Percentiles rank a stretch among this genome's conserved stretches.
These are phyloP conservation scores for Chascanopsetta lugubris DNA, from an alignment of 2,113 vertebrate genomes.

Conservation along the genomic window DNA sequence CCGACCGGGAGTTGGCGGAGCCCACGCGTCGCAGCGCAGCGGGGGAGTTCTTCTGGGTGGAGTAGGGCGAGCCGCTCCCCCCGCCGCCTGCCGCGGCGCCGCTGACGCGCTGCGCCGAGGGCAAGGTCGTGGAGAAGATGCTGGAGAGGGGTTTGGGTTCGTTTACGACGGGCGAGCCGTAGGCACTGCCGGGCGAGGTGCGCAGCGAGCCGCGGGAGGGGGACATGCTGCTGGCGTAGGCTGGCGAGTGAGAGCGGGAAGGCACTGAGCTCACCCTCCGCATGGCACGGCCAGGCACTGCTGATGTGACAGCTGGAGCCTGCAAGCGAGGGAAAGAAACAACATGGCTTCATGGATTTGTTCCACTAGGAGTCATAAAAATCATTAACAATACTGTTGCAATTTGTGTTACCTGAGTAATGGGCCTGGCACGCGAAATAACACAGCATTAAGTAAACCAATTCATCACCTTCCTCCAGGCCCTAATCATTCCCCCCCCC, in stretches of 20 bases:
- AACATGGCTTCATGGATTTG: slow-evolving; percentile 1
- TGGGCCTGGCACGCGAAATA: slow-evolving; percentile 20
- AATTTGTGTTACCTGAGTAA: background rate
- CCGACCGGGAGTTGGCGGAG: slow-evolving; percentile 80
- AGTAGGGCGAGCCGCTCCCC: slow-evolving; percentile 81
- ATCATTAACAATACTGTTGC: slow-evolving; percentile 5
- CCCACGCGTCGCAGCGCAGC: slow-evolving; percentile 84
- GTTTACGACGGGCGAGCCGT: slow-evolving; percentile 85
- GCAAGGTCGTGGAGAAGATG: slow-evolving; percentile 88
- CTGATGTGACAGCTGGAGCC: slow-evolving; percentile 75
- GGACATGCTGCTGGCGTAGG: slow-evolving; percentile 87
- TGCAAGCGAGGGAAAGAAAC: slow-evolving; percentile 6
- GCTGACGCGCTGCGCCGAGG: slow-evolving; percentile 81
- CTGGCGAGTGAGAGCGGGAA: slow-evolving; percentile 94
- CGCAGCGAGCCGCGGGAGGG: slow-evolving; percentile 92
- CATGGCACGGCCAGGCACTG: slow-evolving; percentile 85
- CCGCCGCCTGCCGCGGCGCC: background rate
- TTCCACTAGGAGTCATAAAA: slow-evolving; percentile 9
- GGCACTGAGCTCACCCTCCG: slow-evolving; percentile 95
- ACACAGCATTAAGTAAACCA: slow-evolving; percentile 29
- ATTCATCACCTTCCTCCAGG: slow-evolving; percentile 46
- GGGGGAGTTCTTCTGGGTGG: slow-evolving; percentile 86
- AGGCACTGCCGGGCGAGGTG: slow-evolving; percentile 84
- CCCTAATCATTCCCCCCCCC: slow-evolving; percentile 34
- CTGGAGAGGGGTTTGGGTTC: slow-evolving; percentile 87